These are phyloP conservation scores for Prorops nasuta DNA, from an alignment of 1,140 invertebrate species.

Conservation along the genomic window DNA sequence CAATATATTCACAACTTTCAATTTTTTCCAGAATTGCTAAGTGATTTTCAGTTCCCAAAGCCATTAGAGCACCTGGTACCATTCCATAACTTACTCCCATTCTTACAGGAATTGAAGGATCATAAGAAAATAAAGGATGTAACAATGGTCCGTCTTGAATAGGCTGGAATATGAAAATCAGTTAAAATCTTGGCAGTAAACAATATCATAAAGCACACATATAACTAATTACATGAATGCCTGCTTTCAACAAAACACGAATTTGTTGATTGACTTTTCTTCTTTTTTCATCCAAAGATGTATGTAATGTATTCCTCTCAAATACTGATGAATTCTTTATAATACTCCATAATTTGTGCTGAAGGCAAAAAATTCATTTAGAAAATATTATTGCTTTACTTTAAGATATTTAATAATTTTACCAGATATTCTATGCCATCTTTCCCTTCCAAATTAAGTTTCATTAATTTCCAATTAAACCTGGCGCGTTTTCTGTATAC, in stretches of 20 bases:
- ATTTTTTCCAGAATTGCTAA: conserved; percentile 67
- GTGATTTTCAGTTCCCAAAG: conserved; percentile 78
- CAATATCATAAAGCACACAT: too few species aligned
- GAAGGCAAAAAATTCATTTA: conserved; percentile 39
- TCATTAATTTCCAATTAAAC: conserved; percentile 83
- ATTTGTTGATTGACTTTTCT: conserved; percentile 61
- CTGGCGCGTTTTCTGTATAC: conserved; percentile 71
- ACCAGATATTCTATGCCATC: conserved; percentile 42
- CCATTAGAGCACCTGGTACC: conserved; percentile 67
- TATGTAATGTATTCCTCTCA: conserved; percentile 55
- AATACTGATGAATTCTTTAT: conserved; percentile 83
- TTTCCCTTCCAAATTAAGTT: conserved; percentile 68
- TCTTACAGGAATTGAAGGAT: conserved; percentile 69
- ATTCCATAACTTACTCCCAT: conserved; percentile 66
- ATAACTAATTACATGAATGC: background rate
- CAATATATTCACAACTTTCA: conserved; percentile 60
- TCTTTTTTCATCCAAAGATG: conserved; percentile 73
- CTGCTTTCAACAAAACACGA: background rate
- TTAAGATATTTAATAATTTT: background rate
- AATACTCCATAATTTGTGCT: conserved; percentile 80
- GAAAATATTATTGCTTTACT: background rate
- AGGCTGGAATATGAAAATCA: conserved; percentile 51
- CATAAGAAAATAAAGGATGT: conserved; percentile 64
- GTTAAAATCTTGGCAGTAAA: conserved; percentile 1
- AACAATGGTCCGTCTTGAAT: conserved; percentile 63